phyloP scores from a whole-genome alignment of 2,113 vertebrate species.

The Butorides virescens region DNA sequence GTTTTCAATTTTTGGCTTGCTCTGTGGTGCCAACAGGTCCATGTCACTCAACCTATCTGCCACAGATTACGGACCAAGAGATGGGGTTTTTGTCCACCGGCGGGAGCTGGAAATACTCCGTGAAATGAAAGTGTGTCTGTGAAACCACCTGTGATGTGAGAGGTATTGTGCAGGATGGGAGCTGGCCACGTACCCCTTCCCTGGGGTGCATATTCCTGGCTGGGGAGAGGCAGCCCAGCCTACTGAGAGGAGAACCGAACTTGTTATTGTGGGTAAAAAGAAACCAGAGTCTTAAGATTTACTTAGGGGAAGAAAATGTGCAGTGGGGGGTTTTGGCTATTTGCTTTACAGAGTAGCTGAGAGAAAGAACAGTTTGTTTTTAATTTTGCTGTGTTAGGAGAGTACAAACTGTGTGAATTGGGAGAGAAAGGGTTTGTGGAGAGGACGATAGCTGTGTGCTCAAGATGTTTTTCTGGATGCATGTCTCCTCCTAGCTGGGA shows the following conservation, averaged over 20 bases:
- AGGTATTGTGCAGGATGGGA: not conserved
- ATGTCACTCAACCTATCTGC: not conserved
- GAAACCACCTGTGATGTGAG: not conserved
- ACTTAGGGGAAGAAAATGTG: not conserved
- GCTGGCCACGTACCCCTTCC: not conserved
- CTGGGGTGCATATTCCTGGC: not conserved
- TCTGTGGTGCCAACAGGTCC: not conserved
- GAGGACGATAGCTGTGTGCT: not conserved
- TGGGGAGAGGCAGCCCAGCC: not conserved
- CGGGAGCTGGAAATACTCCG: not conserved
- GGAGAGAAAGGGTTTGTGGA: not conserved
- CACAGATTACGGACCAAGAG: fast-evolving
- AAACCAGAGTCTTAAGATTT: not conserved
- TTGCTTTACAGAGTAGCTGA: not conserved
- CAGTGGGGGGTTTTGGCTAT: not conserved
- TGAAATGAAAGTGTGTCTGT: not conserved
- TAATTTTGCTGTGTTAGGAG: not conserved
- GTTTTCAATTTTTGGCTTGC: not conserved
- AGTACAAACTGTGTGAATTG: not conserved
- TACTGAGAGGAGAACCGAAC: not conserved
- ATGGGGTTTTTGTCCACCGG: fast-evolving
- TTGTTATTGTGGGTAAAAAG: not conserved
- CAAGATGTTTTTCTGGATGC: not conserved
- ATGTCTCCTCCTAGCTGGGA: not conserved
- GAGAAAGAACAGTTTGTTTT: not conserved